A percentile compares a stretch with the other conserved stretches of the same genome.
These are phyloP conservation scores for Cathartes aura DNA, from an alignment of 2,113 vertebrate genomes.

Conservation along the genomic window DNA sequence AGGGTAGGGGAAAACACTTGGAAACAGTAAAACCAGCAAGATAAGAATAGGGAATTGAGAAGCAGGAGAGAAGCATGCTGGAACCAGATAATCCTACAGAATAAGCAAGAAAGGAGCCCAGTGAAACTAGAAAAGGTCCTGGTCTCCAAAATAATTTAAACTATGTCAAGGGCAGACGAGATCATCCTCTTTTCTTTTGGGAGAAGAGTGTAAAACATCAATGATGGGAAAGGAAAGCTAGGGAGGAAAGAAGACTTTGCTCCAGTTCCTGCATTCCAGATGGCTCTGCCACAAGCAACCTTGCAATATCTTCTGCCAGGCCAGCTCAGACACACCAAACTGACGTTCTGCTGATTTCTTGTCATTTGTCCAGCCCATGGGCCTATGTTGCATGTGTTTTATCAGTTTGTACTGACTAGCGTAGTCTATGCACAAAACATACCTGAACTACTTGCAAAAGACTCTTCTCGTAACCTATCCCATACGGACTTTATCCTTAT, in stretches of 20 bases:
- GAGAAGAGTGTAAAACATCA: background rate
- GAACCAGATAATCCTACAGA: background rate
- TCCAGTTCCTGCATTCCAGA: background rate
- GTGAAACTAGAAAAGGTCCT: background rate
- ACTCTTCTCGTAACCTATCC: too few species aligned
- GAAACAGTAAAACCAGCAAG: background rate
- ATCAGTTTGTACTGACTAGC: background rate
- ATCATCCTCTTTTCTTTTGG: background rate
- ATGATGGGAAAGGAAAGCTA: background rate
- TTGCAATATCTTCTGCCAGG: background rate
- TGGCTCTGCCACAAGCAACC: background rate
- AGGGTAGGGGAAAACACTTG: background rate
- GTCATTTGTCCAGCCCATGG: background rate
- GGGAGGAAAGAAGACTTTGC: background rate
- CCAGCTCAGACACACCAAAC: background rate
- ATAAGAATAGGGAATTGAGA: background rate
- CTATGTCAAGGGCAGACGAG: background rate
- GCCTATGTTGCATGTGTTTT: fast-evolving
- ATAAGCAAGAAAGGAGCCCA: background rate
- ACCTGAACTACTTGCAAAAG: background rate
- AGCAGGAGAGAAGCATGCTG: background rate
- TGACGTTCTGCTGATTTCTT: background rate
- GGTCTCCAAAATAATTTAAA: background rate
- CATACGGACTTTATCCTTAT: background rate
- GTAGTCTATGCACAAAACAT: background rate